Base-by-base conservation (phyloP, 2,113 vertebrate species). In the Leucoraja erinaceus region DNA sequence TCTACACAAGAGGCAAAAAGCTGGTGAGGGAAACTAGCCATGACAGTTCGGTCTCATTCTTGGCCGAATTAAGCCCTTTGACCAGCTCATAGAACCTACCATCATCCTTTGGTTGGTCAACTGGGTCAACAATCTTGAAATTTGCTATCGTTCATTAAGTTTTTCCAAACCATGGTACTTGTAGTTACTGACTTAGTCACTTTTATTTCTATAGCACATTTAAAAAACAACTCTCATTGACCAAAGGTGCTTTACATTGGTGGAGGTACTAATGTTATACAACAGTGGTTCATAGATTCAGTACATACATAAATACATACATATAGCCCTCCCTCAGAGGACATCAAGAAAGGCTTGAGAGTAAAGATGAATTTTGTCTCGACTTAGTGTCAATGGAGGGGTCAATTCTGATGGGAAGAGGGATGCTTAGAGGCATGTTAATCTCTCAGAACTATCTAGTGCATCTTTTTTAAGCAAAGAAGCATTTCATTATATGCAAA, bases 1-100 rank as follows among this genome's bases (percentile, higher is more conserved):
- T 88, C 83, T 63, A 4, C 59, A 88, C 59, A 88, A 88, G 61
- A 63, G 83, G 83, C 83, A 31, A 88, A 47, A 63, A 88, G 28
- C 83, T 63, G 28, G 59, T 56, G 63, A 88, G 25, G 12, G 12
- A 63, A 12, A 28, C 59, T 28, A 63, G 5, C 59, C 83, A 31
- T 31, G 28, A 63, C 83, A 7, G 63, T 63, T 63, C 25, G 7
- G 28, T 63, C 83, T 88, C 59, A 63, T 88, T 88, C 83, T 31
- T 88, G 83, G 59, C 59, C 61, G 59, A 31, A 88, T 25, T 61
- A 11, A 56, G 22, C 28, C 59, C 54, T 84, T 63, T 88, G 83
- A 63, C 83, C 83, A 88, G 56, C 12, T 88, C 11, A 63, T 88
- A 31, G 28, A 63, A 88, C 28, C 9, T 31, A 63, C 59, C 11